Evolutionary conservation across 2,113 vertebrate genomes (phyloP).

Genomic region (Spea bombifrons): DNA sequence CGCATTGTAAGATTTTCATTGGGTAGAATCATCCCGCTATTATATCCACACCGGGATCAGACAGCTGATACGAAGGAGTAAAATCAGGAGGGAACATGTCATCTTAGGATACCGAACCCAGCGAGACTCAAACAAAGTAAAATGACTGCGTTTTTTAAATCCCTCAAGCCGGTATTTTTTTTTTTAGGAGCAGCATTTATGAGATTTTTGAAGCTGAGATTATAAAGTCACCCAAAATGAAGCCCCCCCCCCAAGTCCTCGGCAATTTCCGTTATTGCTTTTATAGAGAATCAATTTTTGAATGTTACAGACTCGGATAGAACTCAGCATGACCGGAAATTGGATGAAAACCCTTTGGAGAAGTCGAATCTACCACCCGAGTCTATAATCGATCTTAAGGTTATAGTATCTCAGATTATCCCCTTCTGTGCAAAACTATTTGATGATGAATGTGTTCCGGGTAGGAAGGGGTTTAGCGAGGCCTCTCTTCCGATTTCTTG

Average conservation of each 20-base stretch:
- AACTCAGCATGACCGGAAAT: slow-evolving; percentile 4
- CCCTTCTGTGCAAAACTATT: background rate
- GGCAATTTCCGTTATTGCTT: background rate
- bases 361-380: slow-evolving; percentile 6
- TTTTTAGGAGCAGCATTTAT: background rate
- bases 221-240: slow-evolving; percentile 4
- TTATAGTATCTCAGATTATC: background rate
- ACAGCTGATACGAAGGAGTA: too few relatives aligned
- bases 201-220: slow-evolving; percentile 12
- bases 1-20: too few relatives aligned
- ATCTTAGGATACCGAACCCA: background rate
- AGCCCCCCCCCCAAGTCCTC: background rate
- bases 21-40: too few relatives aligned
- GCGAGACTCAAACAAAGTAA: background rate
- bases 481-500: too few relatives aligned
- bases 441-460: too few relatives aligned
- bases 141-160: background rate
- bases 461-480: too few relatives aligned
- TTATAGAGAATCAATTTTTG: slow-evolving; percentile 25
- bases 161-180: background rate
- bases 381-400: slow-evolving; percentile 14
- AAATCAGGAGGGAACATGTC: background rate
- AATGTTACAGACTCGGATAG: slow-evolving; percentile 4
- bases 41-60: too few relatives aligned
- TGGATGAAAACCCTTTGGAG: background rate